Evolutionary conservation across 2,888 invertebrate species (phyloP).

Genomic region (Ferrisia virgata): DNA sequence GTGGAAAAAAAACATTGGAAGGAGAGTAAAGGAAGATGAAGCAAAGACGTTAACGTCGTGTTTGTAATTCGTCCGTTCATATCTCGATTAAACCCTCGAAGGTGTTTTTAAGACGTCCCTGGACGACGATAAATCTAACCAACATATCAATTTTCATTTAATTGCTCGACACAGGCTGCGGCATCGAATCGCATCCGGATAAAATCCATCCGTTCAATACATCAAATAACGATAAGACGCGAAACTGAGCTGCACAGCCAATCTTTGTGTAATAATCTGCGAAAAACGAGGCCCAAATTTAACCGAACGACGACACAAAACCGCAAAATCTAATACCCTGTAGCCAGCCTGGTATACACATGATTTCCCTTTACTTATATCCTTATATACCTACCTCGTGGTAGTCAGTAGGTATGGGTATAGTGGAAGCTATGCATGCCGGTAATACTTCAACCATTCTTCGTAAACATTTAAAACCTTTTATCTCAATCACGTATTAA

Average conservation of each 20-base stretch:
- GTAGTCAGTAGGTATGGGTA: no score
- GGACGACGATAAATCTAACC: neutral
- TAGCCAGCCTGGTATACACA: neutral
- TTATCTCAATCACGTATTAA: neutral
- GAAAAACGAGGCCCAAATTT: neutral
- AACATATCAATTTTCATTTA: conserved; percentile 8
- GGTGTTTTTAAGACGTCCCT: neutral
- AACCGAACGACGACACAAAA: neutral
- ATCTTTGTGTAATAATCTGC: neutral
- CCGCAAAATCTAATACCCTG: neutral
- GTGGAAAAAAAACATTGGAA: no score
- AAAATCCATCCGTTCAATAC: neutral
- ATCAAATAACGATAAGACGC: neutral
- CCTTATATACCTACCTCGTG: neutral
- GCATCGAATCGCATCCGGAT: neutral
- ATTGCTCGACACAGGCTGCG: neutral
- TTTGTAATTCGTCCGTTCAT: neutral
- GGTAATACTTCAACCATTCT: no score
- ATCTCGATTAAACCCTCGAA: neutral
- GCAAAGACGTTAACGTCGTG: neutral
- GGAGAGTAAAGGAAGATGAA: no score
- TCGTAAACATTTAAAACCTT: neutral
- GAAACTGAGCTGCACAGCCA: no score
- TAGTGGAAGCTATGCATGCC: no score
- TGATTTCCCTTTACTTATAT: neutral